Percentiles rank a stretch among this genome's conserved stretches.
Evolutionary conservation across 2,797 vertebrate species (phyloP).

Genomic region (Ceryle rudis): DNA sequence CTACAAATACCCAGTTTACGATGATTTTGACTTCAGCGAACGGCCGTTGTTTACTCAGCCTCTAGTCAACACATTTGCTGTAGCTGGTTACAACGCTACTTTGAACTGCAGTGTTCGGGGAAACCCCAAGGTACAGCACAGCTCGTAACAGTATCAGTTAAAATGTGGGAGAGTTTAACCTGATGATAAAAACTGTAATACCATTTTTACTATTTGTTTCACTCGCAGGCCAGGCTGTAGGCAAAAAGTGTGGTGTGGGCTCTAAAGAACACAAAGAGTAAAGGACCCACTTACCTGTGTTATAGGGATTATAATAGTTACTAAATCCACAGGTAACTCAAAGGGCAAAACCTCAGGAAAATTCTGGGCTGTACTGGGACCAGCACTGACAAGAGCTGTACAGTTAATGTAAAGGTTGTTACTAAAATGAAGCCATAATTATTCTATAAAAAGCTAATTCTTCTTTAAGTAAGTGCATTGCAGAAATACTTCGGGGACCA

Average conservation of each 20-base stretch:
- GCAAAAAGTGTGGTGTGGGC: not conserved
- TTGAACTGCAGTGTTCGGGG: conserved; percentile 97
- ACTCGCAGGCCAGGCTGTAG: not conserved
- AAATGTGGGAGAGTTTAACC: fast-evolving
- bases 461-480: not conserved
- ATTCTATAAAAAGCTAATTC: not conserved
- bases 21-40: conserved; percentile 91
- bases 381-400: not conserved
- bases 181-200: not conserved
- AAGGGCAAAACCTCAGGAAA: not conserved
- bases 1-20: conserved; percentile 90
- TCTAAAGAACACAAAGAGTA: not conserved
- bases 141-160: not conserved
- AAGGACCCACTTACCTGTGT: not conserved
- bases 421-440: not conserved
- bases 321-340: not conserved
- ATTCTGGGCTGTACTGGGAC: not conserved
- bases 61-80: conserved; percentile 90
- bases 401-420: not conserved
- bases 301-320: not conserved
- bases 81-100: conserved; percentile 94
- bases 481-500: not conserved
- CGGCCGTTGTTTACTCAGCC: conserved; percentile 93
- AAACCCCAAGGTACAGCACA: conserved; percentile 90
- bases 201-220: not conserved